Base-by-base conservation (phyloP, 2,888 invertebrate species). In the Drosophila birchii region DNA sequence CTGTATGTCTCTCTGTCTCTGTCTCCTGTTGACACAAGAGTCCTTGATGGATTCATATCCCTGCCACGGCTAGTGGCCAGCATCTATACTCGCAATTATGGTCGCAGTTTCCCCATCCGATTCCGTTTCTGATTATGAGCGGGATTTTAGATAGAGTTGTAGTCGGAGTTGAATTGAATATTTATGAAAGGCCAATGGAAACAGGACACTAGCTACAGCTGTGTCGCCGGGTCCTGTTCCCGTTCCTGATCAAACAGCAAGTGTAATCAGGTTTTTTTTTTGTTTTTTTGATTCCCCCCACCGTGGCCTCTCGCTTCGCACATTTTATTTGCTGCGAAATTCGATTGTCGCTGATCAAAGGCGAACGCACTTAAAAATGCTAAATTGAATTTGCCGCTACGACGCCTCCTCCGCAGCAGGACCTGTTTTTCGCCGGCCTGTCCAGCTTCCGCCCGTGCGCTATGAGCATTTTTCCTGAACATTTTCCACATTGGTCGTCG, bases 321-420 rank as follows among this genome's bases (percentile, higher is more conserved):
- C 76, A 87, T 89, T 89, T 90, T 90, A 89, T 88, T 90, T 89
- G 82, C 81, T 86, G 72, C 86, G 69, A 91, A 91, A 91, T 91
- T 91, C 91, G 91, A 91, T 91, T 91, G 91, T 89, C 86, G 84
- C 86, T 91, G 91, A 91, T 91, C 91, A 91, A 91, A 91, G 91
- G 91, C 75, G 88, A 88, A 91, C 91, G 89, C 91, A 91, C 91
- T 91, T 91, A 86, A 91, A 91, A 91, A 90, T 88, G 89, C 89
- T 91, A 91, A 91, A 91, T 91, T 91, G 80, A 91, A 91, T 91
- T 91, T 91, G 69, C 84, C 83, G 91, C 88, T 86, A 90, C 89
- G 86, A 80, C 87, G 81, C 88, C 83, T 88, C 84, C 54, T 53
- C 56, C 59, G 41, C 60, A 45, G 39, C 63, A 53, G 11, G 61